Evolutionary conservation across 2,888 invertebrate genomes (phyloP).

Genomic region (Pharmacophagus antenor): DNA sequence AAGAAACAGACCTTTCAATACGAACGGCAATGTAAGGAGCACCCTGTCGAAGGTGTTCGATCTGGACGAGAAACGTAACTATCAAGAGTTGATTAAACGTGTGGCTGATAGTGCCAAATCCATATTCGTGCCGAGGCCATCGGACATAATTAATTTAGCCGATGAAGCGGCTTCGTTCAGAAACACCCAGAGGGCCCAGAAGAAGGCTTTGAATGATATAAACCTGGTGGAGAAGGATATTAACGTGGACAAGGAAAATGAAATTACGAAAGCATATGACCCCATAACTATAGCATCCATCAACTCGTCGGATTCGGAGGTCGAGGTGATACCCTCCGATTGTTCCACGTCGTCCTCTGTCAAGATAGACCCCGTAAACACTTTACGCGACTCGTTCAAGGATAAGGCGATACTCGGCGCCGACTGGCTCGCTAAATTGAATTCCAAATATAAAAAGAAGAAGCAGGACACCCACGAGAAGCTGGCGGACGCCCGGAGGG

Average conservation of each 20-base stretch:
- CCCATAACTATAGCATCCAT: slow-evolving; percentile 70
- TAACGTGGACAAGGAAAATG: slow-evolving; percentile 51
- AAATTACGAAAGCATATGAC: slow-evolving; percentile 59
- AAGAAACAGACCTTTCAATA: slow-evolving; percentile 52
- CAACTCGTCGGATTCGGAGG: slow-evolving; percentile 71
- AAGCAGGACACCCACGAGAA: slow-evolving; percentile 63
- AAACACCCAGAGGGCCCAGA: slow-evolving; percentile 58
- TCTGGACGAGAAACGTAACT: slow-evolving; percentile 80
- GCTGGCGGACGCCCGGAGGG: slow-evolving; percentile 68
- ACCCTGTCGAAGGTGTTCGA: slow-evolving; percentile 76
- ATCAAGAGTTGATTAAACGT: slow-evolving; percentile 75
- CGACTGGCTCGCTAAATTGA: slow-evolving; percentile 79
- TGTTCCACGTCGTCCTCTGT: slow-evolving; percentile 64
- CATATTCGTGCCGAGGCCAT: slow-evolving; percentile 43
- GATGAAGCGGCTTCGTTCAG: slow-evolving; percentile 63
- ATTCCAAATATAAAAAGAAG: slow-evolving; percentile 69
- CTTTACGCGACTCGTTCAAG: slow-evolving; percentile 79
- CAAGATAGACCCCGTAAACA: slow-evolving; percentile 73
- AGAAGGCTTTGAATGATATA: slow-evolving; percentile 59
- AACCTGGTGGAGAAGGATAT: slow-evolving; percentile 57
- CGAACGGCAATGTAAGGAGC: slow-evolving; percentile 60
- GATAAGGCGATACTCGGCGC: slow-evolving; percentile 70
- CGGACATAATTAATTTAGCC: slow-evolving; percentile 57
- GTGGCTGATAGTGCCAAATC: slow-evolving; percentile 56
- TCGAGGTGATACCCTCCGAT: slow-evolving; percentile 67